Conservation (phyloP, 1,140 invertebrate species). For the Aphaenogaster ashmeadi region DNA sequence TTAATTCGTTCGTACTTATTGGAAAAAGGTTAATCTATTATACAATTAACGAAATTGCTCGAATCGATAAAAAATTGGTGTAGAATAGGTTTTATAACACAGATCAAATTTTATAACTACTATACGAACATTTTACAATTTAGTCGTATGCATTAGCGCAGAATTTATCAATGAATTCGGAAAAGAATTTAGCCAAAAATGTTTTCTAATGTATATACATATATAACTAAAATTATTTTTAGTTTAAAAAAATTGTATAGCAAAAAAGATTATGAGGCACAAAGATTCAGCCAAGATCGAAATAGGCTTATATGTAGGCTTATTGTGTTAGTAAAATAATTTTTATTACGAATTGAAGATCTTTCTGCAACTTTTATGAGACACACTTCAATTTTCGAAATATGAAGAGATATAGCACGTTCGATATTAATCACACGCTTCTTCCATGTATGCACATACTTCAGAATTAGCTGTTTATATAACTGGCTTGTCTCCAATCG, state of each 20-base stretch:
- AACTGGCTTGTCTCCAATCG: slow-evolving; percentile 44
- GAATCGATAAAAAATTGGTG: slow-evolving; percentile 17
- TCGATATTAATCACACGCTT: background rate
- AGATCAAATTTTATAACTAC: slow-evolving; percentile 29
- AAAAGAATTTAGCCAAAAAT: background rate
- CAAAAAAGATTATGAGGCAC: too few species aligned
- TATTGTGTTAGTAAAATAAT: background rate
- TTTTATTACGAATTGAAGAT: background rate
- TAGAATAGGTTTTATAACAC: background rate
- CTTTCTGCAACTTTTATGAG: background rate
- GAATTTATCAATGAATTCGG: slow-evolving; percentile 6
- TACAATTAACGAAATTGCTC: slow-evolving; percentile 39
- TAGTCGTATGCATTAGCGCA: background rate
- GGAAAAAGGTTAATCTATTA: slow-evolving; percentile 40
- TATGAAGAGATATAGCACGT: background rate
- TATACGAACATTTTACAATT: background rate
- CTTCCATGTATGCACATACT: background rate
- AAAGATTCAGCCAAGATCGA: too few species aligned
- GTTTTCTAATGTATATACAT: background rate
- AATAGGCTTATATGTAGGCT: too few species aligned
- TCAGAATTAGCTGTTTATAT: slow-evolving; percentile 15
- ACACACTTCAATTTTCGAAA: background rate
- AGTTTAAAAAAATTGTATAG: too few species aligned
- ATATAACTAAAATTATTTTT: background rate
- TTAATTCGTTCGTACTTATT: background rate